Percentiles rank a stretch among this genome's conserved stretches.
Conservation (phyloP, 2,113 vertebrate species). For the Tympanuchus pallidicinctus region DNA sequence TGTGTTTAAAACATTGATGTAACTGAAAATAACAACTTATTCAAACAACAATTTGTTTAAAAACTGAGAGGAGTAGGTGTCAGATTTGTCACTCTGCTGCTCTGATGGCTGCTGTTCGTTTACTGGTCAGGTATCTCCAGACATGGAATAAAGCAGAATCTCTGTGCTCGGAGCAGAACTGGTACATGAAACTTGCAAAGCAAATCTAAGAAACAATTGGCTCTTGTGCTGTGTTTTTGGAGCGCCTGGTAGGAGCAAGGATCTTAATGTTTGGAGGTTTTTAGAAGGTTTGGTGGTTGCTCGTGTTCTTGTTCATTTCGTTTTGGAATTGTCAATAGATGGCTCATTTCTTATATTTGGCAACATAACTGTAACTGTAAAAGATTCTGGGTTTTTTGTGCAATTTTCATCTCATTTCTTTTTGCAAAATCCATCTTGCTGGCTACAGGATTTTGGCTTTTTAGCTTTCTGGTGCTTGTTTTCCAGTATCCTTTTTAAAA, state of each 20-base stretch:
- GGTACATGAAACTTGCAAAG: neutral
- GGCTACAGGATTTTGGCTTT: neutral
- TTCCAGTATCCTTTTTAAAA: slow-evolving; percentile 6
- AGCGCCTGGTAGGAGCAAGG: neutral
- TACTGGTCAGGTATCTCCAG: neutral
- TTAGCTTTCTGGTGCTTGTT: neutral
- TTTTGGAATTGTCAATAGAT: slow-evolving; percentile 34
- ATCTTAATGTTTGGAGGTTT: neutral
- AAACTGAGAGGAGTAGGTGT: neutral
- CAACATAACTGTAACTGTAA: neutral
- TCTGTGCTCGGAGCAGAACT: neutral
- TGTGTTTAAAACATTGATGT: neutral
- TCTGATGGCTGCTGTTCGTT: neutral
- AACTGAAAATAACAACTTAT: neutral
- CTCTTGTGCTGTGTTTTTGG: neutral
- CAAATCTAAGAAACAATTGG: neutral
- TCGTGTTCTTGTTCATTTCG: slow-evolving; percentile 2
- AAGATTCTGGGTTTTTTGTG: neutral
- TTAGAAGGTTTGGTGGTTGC: slow-evolving; percentile 13
- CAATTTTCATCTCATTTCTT: neutral
- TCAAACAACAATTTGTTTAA: neutral
- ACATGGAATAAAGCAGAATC: neutral
- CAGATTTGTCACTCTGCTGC: neutral
- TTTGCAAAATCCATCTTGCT: neutral
- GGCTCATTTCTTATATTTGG: slow-evolving; percentile 24